Conservation (phyloP, 2,888 invertebrate species). For the Noctua janthina region DNA sequence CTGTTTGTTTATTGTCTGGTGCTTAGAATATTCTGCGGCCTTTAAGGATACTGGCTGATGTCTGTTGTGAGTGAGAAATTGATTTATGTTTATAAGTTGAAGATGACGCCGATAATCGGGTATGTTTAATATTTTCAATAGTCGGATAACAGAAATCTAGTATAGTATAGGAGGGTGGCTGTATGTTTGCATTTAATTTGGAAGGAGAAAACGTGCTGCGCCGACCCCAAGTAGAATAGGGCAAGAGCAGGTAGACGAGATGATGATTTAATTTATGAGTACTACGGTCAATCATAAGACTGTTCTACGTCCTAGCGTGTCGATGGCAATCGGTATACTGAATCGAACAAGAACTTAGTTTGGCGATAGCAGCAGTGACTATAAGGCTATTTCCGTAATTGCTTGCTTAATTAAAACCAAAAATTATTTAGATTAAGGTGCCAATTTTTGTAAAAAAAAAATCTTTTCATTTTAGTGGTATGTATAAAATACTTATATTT, state of each 20-base stretch:
- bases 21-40: slow-evolving; percentile 15
- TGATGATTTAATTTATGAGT: not conserved
- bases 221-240: too few relatives aligned
- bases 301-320: not conserved
- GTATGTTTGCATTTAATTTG: not conserved
- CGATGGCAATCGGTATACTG: not conserved
- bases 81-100: not conserved
- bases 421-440: too few relatives aligned
- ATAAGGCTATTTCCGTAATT: too few relatives aligned
- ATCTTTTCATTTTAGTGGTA: too few relatives aligned
- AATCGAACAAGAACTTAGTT: not conserved
- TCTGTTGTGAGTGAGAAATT: slow-evolving; percentile 18
- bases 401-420: too few relatives aligned
- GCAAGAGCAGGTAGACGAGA: too few relatives aligned
- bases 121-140: too few relatives aligned
- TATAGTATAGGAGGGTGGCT: not conserved
- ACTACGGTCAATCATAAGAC: not conserved
- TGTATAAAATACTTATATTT: too few relatives aligned
- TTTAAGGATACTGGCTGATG: slow-evolving; percentile 32
- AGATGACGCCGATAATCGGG: not conserved
- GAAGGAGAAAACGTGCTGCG: too few relatives aligned
- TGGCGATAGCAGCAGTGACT: not conserved
- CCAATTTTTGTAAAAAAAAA: too few relatives aligned
- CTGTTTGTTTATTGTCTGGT: slow-evolving; percentile 33
- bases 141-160: too few relatives aligned